Percentiles rank a stretch among this genome's conserved stretches.
Evolutionary conservation across 2,113 vertebrate genomes (phyloP).

Genomic region (Grus americana): DNA sequence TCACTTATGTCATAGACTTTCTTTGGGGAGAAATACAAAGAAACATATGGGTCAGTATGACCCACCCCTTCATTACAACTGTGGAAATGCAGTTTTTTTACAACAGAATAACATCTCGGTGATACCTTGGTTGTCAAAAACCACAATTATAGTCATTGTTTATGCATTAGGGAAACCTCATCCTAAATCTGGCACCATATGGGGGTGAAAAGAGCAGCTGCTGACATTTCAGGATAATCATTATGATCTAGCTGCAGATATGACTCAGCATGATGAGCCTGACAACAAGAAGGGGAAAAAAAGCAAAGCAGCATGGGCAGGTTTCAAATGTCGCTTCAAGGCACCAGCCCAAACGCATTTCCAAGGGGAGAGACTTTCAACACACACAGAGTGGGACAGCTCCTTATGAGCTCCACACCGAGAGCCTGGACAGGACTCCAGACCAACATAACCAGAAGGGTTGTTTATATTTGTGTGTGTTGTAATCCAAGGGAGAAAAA

Average conservation of each 20-base stretch:
- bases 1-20: conserved; percentile 19
- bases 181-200: conserved; percentile 60
- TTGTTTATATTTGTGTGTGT: neutral
- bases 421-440: neutral
- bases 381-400: neutral
- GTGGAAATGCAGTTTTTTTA: conserved; percentile 21
- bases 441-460: neutral
- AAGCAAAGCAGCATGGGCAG: neutral
- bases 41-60: conserved; percentile 18
- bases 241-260: conserved; percentile 62
- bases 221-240: conserved; percentile 66
- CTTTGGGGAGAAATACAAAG: conserved; percentile 6
- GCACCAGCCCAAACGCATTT: conserved; percentile 13
- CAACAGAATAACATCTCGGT: conserved; percentile 30
- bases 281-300: conserved; percentile 28
- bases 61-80: conserved; percentile 1
- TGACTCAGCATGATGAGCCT: conserved; percentile 59
- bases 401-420: neutral
- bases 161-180: conserved; percentile 70
- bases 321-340: conserved; percentile 42
- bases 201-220: conserved; percentile 67
- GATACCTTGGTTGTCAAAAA: conserved; percentile 63
- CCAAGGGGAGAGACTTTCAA: neutral
- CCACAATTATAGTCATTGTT: conserved; percentile 64
- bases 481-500: conserved; percentile 10